Base-by-base conservation (phyloP, 2,888 invertebrate species). In the Synanthedon vespiformis region DNA sequence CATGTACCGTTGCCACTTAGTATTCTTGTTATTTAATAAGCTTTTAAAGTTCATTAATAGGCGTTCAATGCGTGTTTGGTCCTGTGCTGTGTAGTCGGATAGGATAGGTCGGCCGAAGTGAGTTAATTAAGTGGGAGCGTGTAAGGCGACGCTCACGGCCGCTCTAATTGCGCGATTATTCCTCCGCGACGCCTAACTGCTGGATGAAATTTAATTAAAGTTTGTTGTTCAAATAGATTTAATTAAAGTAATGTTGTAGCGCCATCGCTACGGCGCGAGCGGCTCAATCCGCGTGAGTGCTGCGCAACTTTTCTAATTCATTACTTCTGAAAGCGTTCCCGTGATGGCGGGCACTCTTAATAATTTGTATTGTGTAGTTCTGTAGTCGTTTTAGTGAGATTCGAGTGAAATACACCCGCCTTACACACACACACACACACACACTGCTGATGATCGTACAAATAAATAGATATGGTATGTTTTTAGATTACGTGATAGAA, bases 171-270 rank as follows among this genome's bases (percentile, higher is more conserved):
- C 85, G 75, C 86, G 86, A 86, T 86, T 87, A 86, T 85, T 84
- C 85, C 87, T 84, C 80, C 82, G 80, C 84, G 83, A 81, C 84
- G 85, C 88, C 84, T 85, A 87, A 88, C 88, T 87, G 86, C 84
- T 84, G 80, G 85, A 86, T 87, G 85, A 88, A 86, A 88, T 88
- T 88, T 88, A 88, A 88, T 88, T 88, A 88, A 88, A 88, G 82
- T 88, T 88, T 88, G 88, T 88, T 88, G 88, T 88, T 88, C 85
- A 88, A 88, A 88, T 88, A 88, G 88, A 88, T 88, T 88, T 88
- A 88, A 88, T 88, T 88, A 88, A 88, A 88, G 86, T 88, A 88
- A 88, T 88, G 88, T 82, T 84, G 86, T 84, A 82, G 82, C 79
- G 79, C 76, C 74, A 79, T 72, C 74, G 73, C 34, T 34, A 71